A percentile compares a stretch with the other conserved stretches of the same genome.
phyloP scores from a whole-genome alignment of 1,140 invertebrate species.

The Papilio glaucus region DNA sequence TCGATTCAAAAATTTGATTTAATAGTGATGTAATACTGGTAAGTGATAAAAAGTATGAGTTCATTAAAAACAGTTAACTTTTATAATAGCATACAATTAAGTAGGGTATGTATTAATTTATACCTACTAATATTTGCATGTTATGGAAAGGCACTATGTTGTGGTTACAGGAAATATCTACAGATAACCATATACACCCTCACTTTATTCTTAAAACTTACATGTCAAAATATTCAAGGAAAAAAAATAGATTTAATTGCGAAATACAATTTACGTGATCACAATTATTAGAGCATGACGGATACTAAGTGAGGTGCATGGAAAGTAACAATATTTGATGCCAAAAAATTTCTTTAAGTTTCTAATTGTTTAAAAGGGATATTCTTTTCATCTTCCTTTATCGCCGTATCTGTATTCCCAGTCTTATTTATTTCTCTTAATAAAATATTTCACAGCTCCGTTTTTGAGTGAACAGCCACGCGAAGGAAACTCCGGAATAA shows the following conservation, averaged over 20 bases:
- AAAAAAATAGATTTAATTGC: neutral
- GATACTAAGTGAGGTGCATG: neutral
- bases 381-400: slow-evolving; percentile 39
- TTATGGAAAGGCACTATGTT: slow-evolving; percentile 78
- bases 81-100: slow-evolving; percentile 47
- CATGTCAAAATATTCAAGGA: slow-evolving; percentile 3
- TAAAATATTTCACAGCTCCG: slow-evolving; percentile 39
- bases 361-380: slow-evolving; percentile 15
- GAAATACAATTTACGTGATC: slow-evolving; percentile 21
- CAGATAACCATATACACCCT: slow-evolving; percentile 55
- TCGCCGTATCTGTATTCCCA: slow-evolving; percentile 43
- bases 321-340: neutral
- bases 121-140: slow-evolving; percentile 56
- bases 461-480: slow-evolving; percentile 15
- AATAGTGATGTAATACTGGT: slow-evolving; percentile 42
- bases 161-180: slow-evolving; percentile 59
- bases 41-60: slow-evolving; percentile 45
- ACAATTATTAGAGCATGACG: neutral
- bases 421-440: slow-evolving; percentile 62
- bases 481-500: slow-evolving; percentile 37
- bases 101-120: slow-evolving; percentile 55
- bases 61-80: slow-evolving; percentile 41
- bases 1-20: slow-evolving; percentile 39
- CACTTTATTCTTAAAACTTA: slow-evolving; percentile 52
- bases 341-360: neutral